Base-by-base conservation (phyloP, 2,888 invertebrate genomes). In the Hoplodrina blanda region DNA sequence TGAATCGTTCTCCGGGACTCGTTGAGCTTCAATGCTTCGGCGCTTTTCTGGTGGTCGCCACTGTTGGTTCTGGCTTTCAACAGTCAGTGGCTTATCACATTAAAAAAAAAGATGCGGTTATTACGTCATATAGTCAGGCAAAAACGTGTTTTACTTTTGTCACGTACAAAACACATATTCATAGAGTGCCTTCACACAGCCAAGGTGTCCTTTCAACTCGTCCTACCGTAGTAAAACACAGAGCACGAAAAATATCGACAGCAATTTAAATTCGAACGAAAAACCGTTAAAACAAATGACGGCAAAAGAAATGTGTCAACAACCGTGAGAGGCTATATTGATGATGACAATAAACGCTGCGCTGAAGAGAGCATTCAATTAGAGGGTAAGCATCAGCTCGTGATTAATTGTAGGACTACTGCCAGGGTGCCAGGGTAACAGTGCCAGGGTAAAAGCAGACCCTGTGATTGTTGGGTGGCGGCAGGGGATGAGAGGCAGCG, bases 281-380 rank as follows among this genome's bases (percentile, higher is more conserved):
- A 82, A 66, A 60, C 63, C 54, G 55, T 63, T 59, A 33, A 82
- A 78, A 78, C 64, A 76, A 84, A 82, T 63, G 73, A 52, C 30
- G 46, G 41, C 61, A 72, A 85, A 76, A 73, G 69, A 60, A 82
- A 67, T 20, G 62, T 67, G 80, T 78, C 77, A 69, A 78, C 77
- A 74, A 53, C 15, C 54, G 33, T 46, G 59, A 81, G 59, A 81
- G 78, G 71, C 80, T 67, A 78, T 91, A 91, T 91, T 90, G 90
- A 90, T 91, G 91, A 88, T 85, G 80, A 82, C 87, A 87, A 89
- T 89, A 88, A 90, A 87, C 87, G 89, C 66, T 62, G 73, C 76
- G 57, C 79, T 19, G 69, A 57, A 69, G 84, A 80, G 87, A 91
- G 91, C 90, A 87, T 92, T 92, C 93, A 92, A 93, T 93, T 92